These are phyloP conservation scores for Crepidodera aurea DNA, from an alignment of 2,888 invertebrate genomes.

Conservation along the genomic window DNA sequence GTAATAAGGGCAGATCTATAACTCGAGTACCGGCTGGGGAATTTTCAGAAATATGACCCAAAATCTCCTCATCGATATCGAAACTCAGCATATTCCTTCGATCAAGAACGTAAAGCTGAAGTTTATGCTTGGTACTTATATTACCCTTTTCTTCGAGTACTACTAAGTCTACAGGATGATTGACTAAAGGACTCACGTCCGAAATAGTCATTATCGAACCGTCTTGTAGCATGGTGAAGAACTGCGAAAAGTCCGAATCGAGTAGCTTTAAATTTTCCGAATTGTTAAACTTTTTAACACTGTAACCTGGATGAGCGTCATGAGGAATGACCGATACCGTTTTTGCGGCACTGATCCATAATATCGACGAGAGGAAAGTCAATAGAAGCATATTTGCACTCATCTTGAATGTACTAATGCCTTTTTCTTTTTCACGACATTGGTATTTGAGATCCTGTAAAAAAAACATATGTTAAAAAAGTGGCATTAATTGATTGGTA, in stretches of 20 bases:
- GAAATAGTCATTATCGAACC: slow-evolving; percentile 92
- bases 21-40: slow-evolving; percentile 76
- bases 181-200: slow-evolving; percentile 81
- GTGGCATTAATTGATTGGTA: too few relatives aligned
- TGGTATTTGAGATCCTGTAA: slow-evolving; percentile 28
- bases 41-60: slow-evolving; percentile 81
- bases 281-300: slow-evolving; percentile 79
- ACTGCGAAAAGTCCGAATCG: slow-evolving; percentile 83
- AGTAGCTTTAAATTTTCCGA: slow-evolving; percentile 70
- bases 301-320: slow-evolving; percentile 89
- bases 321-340: slow-evolving; percentile 74
- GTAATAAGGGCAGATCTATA: slow-evolving; percentile 74
- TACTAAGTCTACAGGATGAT: slow-evolving; percentile 81
- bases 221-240: slow-evolving; percentile 86
- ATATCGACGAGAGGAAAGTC: slow-evolving; percentile 19
- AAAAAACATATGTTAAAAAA: slow-evolving; percentile 3
- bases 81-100: slow-evolving; percentile 84
- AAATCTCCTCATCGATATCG: slow-evolving; percentile 68
- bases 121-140: slow-evolving; percentile 79
- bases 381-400: slow-evolving; percentile 20
- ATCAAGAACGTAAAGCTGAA: slow-evolving; percentile 85
- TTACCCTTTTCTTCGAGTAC: slow-evolving; percentile 84
- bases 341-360: slow-evolving; percentile 26
- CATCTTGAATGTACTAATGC: slow-evolving; percentile 16
- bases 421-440: slow-evolving; percentile 27